These are phyloP conservation scores for Brachyistius frenatus DNA, from an alignment of 2,113 vertebrate species.

Conservation along the genomic window DNA sequence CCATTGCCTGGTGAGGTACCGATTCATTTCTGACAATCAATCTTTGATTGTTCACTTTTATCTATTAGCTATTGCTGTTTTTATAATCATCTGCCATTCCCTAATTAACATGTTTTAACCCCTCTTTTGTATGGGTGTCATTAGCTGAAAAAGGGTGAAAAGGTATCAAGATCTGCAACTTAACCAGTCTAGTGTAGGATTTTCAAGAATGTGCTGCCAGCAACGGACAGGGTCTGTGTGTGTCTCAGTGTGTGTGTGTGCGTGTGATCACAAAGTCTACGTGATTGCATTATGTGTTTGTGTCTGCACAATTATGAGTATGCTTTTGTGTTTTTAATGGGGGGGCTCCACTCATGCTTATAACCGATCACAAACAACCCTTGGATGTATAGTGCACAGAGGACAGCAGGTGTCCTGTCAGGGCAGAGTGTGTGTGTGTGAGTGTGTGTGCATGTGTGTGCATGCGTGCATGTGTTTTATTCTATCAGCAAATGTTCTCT, in stretches of 20 bases:
- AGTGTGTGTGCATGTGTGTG: conserved; percentile 47
- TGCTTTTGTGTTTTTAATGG: conserved; percentile 83
- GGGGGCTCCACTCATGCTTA: conserved; percentile 33
- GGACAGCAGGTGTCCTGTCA: conserved; percentile 87
- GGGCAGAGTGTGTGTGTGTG: conserved; percentile 74
- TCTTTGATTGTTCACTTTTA: neutral
- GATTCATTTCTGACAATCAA: neutral
- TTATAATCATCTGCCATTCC: neutral
- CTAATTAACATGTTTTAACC: neutral
- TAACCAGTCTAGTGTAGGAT: conserved; percentile 18
- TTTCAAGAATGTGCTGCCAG: conserved; percentile 11
- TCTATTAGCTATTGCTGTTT: neutral
- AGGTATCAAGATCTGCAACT: neutral
- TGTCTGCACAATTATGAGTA: neutral
- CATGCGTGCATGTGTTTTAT: conserved; percentile 20
- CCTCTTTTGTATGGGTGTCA: neutral
- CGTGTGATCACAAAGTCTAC: neutral
- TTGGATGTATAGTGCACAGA: conserved; percentile 45
- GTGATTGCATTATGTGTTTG: neutral
- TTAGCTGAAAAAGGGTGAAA: neutral
- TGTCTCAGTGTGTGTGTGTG: conserved; percentile 26
- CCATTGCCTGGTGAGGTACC: no score
- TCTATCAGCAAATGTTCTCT: conserved; percentile 12
- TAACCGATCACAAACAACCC: conserved; percentile 31
- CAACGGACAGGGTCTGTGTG: conserved; percentile 36